These are phyloP conservation scores for Siniperca obscura DNA, from an alignment of 2,797 vertebrate genomes.

Conservation along the genomic window DNA sequence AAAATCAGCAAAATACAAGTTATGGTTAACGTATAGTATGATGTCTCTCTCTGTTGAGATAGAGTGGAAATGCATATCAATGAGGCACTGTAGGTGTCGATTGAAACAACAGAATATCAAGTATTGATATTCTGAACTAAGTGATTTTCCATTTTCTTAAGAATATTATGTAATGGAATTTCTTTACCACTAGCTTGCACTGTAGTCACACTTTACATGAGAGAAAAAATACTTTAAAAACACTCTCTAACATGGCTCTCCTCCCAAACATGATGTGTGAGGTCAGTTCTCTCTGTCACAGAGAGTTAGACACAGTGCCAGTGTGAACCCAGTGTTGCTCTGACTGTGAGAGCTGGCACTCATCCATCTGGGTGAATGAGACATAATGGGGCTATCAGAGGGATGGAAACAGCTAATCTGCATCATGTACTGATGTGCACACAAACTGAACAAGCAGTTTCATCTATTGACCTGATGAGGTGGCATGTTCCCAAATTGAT, in stretches of 20 bases:
- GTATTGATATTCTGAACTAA: no score
- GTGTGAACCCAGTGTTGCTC: background rate
- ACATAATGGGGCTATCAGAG: constrained; percentile 38
- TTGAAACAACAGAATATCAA: background rate
- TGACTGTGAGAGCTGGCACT: constrained; percentile 35
- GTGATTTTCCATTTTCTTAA: background rate
- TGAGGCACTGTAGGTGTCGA: background rate
- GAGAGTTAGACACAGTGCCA: constrained; percentile 11
- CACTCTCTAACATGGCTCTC: background rate
- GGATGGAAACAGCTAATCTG: constrained; percentile 41
- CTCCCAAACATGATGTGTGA: background rate
- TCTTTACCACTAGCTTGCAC: background rate
- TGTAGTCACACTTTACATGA: background rate
- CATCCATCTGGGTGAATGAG: constrained; percentile 35
- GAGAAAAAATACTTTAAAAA: background rate
- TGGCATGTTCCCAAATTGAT: constrained; percentile 24
- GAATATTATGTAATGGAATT: background rate
- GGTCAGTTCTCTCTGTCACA: background rate
- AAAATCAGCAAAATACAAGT: background rate
- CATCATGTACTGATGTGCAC: constrained; percentile 8
- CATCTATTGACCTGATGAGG: constrained; percentile 39
- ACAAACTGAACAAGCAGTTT: constrained; percentile 32
- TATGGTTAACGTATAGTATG: background rate
- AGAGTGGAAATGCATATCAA: constrained; percentile 4
- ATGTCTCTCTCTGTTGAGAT: constrained; percentile 28